A percentile compares a stretch with the other conserved stretches of the same genome.
phyloP scores from a whole-genome alignment of 2,888 invertebrate species.

The Thalpophila matura region DNA sequence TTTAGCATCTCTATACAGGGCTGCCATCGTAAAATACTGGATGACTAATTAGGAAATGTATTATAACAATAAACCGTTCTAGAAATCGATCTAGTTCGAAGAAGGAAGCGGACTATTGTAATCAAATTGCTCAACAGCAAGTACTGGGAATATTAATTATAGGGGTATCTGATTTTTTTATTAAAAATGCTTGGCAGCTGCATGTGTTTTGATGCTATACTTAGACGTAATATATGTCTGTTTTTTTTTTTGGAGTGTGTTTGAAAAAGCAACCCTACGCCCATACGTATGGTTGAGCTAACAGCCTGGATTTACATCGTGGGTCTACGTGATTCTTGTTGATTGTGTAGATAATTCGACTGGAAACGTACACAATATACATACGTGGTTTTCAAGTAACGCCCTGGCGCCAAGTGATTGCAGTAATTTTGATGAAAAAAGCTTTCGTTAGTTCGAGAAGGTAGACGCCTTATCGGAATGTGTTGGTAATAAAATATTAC shows the following conservation, averaged over 20 bases:
- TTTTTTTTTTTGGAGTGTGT: too few relatives aligned
- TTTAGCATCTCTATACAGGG: conserved; percentile 67
- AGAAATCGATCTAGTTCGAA: background rate
- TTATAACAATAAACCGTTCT: background rate
- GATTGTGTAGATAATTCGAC: conserved; percentile 63
- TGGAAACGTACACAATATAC: conserved; percentile 44
- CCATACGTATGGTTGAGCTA: conserved; percentile 29
- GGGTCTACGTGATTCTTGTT: conserved; percentile 63
- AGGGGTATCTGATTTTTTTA: background rate
- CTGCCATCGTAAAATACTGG: conserved; percentile 32
- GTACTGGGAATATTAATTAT: background rate
- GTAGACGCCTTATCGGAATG: background rate
- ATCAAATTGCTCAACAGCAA: background rate
- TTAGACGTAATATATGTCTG: background rate
- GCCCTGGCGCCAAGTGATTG: conserved; percentile 57
- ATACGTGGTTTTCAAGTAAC: conserved; percentile 46
- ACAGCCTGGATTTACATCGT: conserved; percentile 52
- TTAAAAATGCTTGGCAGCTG: too few relatives aligned
- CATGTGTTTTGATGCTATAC: background rate
- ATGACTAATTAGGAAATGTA: conserved; percentile 7
- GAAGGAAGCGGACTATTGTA: background rate
- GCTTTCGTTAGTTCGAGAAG: background rate
- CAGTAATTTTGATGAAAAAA: conserved; percentile 43
- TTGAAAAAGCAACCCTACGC: conserved; percentile 53
- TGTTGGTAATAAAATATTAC: background rate